Percentiles rank a stretch among this genome's conserved stretches.
These are phyloP conservation scores for Pseudanteris insignis DNA, from an alignment of 2,888 invertebrate genomes.

Conservation along the genomic window DNA sequence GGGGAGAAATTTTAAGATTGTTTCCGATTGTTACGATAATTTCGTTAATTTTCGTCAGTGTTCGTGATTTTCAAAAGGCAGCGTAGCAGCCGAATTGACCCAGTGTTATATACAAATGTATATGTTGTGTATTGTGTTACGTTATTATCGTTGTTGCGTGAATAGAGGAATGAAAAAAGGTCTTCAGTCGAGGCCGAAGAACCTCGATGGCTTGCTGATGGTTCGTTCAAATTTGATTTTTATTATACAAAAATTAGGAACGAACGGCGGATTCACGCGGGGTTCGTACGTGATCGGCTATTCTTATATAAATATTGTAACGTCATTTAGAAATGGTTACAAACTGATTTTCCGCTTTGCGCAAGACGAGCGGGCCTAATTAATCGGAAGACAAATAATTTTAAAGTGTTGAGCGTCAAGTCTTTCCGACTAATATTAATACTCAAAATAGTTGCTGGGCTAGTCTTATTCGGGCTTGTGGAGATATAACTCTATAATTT, in stretches of 20 bases:
- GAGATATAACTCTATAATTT: no score
- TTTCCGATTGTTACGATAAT: constrained; percentile 19
- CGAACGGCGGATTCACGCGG: not conserved
- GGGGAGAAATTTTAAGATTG: constrained; percentile 21
- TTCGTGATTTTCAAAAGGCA: constrained; percentile 35
- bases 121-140: constrained; percentile 56
- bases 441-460: no score
- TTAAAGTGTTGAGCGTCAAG: no score
- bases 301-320: constrained; percentile 31
- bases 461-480: no score
- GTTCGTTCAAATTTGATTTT: not conserved
- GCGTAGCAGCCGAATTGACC: constrained; percentile 29
- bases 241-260: no score
- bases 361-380: no score
- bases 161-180: not conserved
- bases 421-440: no score
- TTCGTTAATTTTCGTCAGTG: constrained; percentile 23
- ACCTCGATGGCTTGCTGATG: not conserved
- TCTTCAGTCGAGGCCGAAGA: no score
- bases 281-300: constrained; percentile 1
- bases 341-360: no score
- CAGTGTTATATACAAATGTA: constrained; percentile 43
- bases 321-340: no score
- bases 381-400: no score
- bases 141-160: constrained; percentile 55